Base-by-base conservation (phyloP, 2,113 vertebrate species). In the Murina feae region DNA sequence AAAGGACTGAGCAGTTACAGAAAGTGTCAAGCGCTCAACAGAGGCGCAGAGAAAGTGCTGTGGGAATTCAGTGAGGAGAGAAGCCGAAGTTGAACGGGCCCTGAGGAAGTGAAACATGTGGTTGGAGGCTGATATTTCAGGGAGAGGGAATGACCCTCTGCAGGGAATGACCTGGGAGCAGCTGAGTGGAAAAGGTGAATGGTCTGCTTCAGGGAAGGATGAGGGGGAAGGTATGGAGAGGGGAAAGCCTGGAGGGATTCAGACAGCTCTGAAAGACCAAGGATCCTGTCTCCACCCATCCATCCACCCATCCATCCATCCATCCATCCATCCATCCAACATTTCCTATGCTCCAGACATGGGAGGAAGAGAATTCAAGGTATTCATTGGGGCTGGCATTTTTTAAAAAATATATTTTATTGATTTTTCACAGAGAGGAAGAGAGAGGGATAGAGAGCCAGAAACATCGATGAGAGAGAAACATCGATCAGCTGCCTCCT, bases 1-100 rank as follows among this genome's bases (percentile, higher is more conserved):
- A 51, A 58, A 10, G 23, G 1, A 35, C 37, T 35, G 49, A 49
- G 58, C 0, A 3, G 20, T 37, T 9, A n/a, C 21, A 42, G 42
- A 23, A 44, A 16, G 53, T 42, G n/a, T 7, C 44, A 16, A 4
- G 18, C 11, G 17, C 20, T 32, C 11, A 9, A 20, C 0, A 10
- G 68, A 88, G 5, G 35, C 21, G 35, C 71, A 44, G 42, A 42
- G 42, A 71, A 79, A 76, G 68, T 6, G 23, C 74, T 47, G 32
- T 4, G 17, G 21, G 63, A 63, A 42, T 30, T 37, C 44, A 20
- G 55, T 4, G 18, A 1, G 18, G 30, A 16, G 21, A 25, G 30
- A 68, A 58, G 74, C 51, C 0, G 32, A 63, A 79, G 12, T 12
- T 1, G 16, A 28, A 74, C 37, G 42, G 60, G n/a, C 32, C 32